A percentile compares a stretch with the other conserved stretches of the same genome.
Evolutionary conservation across 2,888 invertebrate genomes (phyloP).

Genomic region (Drosophila nigricruria): DNA sequence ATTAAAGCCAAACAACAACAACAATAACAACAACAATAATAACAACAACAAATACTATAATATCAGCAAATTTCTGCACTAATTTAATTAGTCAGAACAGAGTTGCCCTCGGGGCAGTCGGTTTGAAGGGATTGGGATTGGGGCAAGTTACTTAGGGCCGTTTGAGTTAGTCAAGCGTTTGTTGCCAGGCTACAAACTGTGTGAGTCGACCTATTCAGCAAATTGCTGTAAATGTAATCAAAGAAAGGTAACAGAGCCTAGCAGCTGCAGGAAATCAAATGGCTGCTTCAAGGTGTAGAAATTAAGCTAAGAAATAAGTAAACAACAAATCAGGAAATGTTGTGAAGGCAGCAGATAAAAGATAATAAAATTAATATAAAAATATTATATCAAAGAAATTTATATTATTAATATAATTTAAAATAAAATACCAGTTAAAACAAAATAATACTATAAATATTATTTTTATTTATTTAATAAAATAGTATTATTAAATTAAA

Average conservation of each 20-base stretch:
- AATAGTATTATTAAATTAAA: too few species aligned
- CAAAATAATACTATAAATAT: background rate
- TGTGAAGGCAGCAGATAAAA: background rate
- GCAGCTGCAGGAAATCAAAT: conserved; percentile 26
- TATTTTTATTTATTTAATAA: too few species aligned
- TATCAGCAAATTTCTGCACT: conserved; percentile 55
- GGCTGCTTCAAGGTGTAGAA: background rate
- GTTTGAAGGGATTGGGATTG: conserved; percentile 7
- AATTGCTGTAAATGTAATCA: conserved; percentile 55
- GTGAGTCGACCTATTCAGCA: conserved; percentile 20
- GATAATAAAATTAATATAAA: background rate
- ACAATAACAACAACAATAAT: conserved; percentile 14
- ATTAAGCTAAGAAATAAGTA: background rate
- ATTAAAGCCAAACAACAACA: conserved; percentile 52
- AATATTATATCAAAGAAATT: background rate
- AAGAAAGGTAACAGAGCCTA: conserved; percentile 36
- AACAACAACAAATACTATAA: conserved; percentile 27
- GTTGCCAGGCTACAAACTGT: conserved; percentile 13
- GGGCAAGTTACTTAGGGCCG: background rate
- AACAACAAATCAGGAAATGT: background rate
- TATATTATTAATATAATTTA: background rate
- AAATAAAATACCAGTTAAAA: background rate
- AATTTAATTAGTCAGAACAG: conserved; percentile 69
- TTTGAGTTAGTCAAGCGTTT: conserved; percentile 33
- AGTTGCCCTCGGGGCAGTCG: background rate